Base-by-base conservation (phyloP, 2,113 vertebrate genomes). In the Nothocercus nigrocapillus region DNA sequence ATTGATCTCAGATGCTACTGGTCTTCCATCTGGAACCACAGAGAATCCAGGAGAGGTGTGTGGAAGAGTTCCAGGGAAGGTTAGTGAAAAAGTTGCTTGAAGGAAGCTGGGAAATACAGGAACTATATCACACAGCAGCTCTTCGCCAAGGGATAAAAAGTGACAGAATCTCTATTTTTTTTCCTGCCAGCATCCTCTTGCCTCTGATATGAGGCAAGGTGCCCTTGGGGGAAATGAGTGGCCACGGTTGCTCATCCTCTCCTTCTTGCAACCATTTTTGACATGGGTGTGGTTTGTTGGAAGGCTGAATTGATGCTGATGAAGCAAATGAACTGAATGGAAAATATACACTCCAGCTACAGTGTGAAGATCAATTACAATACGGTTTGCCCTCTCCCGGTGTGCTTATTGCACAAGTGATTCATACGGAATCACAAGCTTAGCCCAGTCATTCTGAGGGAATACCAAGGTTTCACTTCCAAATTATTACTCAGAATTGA, bases 401-500 rank as follows among this genome's bases (percentile, higher is more conserved):
- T 83, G 76, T 56, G 83, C 76, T 82, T 94, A 80, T 62, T 36
- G 36, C 19, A 10, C 53, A 89, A 96, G 76, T 97, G 97, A 98
- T 96, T 98, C 97, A 97, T 80, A 21, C 58, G 91, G 92, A 97
- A 87, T 95, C 93, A 89, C 85, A 88, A 88, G 51, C 61, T 86
- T 73, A 44, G 27, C 13, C 25, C 69, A 97, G 95, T 97, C 95
- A 97, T 94, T 97, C 91, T 58, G 70, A 93, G 82, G 96, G 97
- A 98, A 96, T 95, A 98, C 93, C 76, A 77, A 93, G 63, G 49
- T 91, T 92, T 97, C 76, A 83, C 62, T 96, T 98, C 93, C 93
- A 96, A 97, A 91, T 93, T 93, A 94, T 98, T 98, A 97, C 92
- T 98, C 97, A 98, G 85, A 96, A 96, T 8, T 45, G 63, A 97